A percentile compares a stretch with the other conserved stretches of the same genome.
These are phyloP conservation scores for Rhabdomys pumilio DNA, from an alignment of 2,797 vertebrate genomes.

Conservation along the genomic window DNA sequence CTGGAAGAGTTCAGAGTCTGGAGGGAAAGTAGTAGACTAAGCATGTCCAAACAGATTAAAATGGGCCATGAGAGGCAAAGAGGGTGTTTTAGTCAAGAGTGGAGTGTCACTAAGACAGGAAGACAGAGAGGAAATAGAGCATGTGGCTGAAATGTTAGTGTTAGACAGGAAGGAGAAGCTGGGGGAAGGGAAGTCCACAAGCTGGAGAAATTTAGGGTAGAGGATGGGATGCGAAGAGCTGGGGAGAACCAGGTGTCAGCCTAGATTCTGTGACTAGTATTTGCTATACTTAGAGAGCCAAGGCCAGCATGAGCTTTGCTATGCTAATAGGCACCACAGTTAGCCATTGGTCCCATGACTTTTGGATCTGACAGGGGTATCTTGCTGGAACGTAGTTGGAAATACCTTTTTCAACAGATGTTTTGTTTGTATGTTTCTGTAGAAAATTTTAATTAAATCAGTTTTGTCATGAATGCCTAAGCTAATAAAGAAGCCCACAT, in stretches of 20 bases:
- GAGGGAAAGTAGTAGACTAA: neutral
- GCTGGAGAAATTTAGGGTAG: neutral
- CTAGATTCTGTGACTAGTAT: neutral
- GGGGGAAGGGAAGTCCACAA: neutral
- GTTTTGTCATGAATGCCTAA: neutral
- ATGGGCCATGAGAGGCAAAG: neutral
- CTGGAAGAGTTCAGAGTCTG: neutral
- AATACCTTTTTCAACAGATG: conserved; percentile 40
- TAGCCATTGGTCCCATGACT: neutral
- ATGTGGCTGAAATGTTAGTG: neutral
- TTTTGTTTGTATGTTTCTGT: conserved; percentile 18
- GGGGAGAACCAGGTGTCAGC: neutral
- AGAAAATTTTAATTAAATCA: conserved; percentile 57
- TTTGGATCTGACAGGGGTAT: neutral
- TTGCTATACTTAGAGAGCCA: neutral
- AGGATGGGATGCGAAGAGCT: neutral
- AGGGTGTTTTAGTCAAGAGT: neutral
- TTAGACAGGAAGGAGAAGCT: neutral
- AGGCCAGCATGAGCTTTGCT: neutral
- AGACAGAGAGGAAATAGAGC: neutral
- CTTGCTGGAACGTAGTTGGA: conserved; percentile 16
- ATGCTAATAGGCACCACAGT: neutral
- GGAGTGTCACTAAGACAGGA: neutral
- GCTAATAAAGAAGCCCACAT: conserved; percentile 48
- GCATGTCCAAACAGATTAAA: neutral